Conservation (phyloP, 1,140 invertebrate genomes). For the Neotoxoptera formosana region DNA sequence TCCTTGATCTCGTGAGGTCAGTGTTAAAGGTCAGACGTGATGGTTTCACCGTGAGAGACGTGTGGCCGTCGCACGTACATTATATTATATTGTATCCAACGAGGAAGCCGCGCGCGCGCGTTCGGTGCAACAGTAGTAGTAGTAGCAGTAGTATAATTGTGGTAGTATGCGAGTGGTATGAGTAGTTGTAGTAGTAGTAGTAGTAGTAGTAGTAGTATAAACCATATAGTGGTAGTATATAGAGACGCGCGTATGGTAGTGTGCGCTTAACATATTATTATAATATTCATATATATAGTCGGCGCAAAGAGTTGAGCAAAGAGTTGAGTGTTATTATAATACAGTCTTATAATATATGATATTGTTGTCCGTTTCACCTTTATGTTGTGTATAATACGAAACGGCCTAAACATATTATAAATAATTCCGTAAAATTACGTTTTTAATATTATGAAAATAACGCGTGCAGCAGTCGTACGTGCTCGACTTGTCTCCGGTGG, state of each 20-base stretch:
- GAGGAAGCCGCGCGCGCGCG: neutral
- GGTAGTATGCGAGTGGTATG: too few species aligned
- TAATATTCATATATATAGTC: too few species aligned
- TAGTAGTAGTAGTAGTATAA: neutral
- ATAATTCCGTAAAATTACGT: neutral
- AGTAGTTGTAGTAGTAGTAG: neutral
- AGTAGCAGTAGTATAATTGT: neutral
- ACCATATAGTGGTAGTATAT: neutral
- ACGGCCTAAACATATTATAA: neutral
- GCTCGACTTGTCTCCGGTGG: neutral
- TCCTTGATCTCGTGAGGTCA: constrained; percentile 58
- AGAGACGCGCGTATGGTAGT: neutral
- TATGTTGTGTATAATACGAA: neutral
- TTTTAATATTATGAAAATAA: neutral
- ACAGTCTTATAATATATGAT: neutral
- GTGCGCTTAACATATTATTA: too few species aligned
- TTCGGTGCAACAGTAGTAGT: neutral
- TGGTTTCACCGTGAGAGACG: constrained; percentile 58
- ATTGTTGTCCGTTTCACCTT: neutral
- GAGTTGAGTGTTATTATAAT: neutral
- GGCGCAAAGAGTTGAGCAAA: too few species aligned
- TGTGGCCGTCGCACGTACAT: constrained; percentile 34
- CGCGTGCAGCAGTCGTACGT: too few species aligned
- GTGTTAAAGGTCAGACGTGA: constrained; percentile 58
- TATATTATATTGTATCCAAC: neutral